Evolutionary conservation across 37 sponge, comb jelly and placozoan species (phyloP), one percentile per base, ranked within the genome.

Genomic region (Corticium candelabrum): DNA sequence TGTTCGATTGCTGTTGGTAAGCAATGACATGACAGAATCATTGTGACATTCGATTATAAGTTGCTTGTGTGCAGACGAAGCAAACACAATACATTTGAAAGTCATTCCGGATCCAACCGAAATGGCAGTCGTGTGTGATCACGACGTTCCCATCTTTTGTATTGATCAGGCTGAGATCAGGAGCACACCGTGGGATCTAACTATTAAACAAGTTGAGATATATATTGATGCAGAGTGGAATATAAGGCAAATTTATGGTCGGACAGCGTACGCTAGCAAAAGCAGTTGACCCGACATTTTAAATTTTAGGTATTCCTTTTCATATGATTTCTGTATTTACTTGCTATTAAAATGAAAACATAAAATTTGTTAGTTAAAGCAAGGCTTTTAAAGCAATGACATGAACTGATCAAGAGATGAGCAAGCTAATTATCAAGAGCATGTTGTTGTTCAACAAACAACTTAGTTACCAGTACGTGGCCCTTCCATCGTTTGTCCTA

Each of bases 81-180:
- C 85, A 15, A 91, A 91, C 34, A 39, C 50, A 27, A 77, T 91
- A 33, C 75, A 85, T 41, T 81, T 91, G 29, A 91, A 91, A 83
- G 80, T 88, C 37, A 83, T 72, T 1, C 92, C 92, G 3, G 41
- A 76, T 0, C 81, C 85, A 21, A 67, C 79, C n/a, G 57, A 83
- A 0, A 86, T 88, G 2, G 88, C 92, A 36, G 29, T 69, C 21
- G 86, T 91, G 1, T 27, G 37, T 0, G 81, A 83, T 40, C 81
- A 91, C 57, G 81, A 88, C 41, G 92, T 91, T 1, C 92, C 92
- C 37, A 85, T 88, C 38, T 91, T 88, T 76, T 82, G 68, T 3
- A 85, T 85, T 40, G 68, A 82, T n/a, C 57, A 27, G 33, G 75
- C 71, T 3, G 76, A 88, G 40, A 40, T 91, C n/a, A 29, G 38